phyloP scores from a whole-genome alignment of 2,797 vertebrate genomes.

The Sebastolobus altivelis region DNA sequence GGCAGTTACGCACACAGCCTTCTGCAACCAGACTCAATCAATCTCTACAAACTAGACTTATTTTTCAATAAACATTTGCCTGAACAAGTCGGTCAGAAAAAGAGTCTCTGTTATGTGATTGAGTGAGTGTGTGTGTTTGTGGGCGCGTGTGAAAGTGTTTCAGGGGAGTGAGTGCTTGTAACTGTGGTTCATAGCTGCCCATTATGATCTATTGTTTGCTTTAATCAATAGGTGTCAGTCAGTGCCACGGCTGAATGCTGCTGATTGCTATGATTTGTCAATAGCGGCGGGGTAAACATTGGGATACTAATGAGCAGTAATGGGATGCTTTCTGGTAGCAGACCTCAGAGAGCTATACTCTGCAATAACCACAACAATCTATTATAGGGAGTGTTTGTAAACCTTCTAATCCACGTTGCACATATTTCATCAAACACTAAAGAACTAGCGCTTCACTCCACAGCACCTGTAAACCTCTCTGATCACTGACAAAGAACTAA shows the following conservation, averaged over 20 bases:
- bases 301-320: conserved; percentile 77
- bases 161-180: conserved; percentile 40
- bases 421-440: conserved; percentile 30
- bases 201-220: conserved; percentile 78
- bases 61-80: conserved; percentile 56
- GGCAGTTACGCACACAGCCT: conserved; percentile 8
- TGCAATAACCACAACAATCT: conserved; percentile 60
- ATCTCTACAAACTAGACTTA: conserved; percentile 24
- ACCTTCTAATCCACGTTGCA: conserved; percentile 14
- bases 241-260: conserved; percentile 63
- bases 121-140: conserved; percentile 38
- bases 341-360: conserved; percentile 46
- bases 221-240: conserved; percentile 81
- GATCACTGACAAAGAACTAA: not conserved
- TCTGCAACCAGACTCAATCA: conserved; percentile 30
- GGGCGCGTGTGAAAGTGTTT: conserved; percentile 48
- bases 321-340: conserved; percentile 65
- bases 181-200: conserved; percentile 65
- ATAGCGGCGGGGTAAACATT: conserved; percentile 70
- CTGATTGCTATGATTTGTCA: conserved; percentile 78
- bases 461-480: not conserved
- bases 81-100: conserved; percentile 39
- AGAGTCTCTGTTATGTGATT: conserved; percentile 50
- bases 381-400: conserved; percentile 45
- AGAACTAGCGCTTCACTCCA: not conserved